phyloP scores from a whole-genome alignment of 2,888 invertebrate species.

The Automeris io region DNA sequence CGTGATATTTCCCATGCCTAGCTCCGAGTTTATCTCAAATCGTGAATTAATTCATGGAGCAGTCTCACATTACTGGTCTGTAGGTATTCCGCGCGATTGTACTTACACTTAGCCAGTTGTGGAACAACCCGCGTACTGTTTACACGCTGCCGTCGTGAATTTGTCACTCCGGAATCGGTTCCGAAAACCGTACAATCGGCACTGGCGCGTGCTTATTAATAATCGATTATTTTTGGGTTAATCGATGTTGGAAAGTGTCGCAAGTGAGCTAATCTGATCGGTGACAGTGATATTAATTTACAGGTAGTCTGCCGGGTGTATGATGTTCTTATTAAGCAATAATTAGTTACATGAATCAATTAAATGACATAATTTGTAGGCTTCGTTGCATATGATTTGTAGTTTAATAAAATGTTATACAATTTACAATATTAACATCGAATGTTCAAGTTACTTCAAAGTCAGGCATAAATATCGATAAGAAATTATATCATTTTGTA shows the following conservation, averaged over 20 bases:
- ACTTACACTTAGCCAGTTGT: constrained; percentile 45
- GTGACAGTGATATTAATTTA: constrained; percentile 29
- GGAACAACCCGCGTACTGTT: constrained; percentile 46
- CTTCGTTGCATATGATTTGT: neutral
- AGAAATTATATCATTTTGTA: neutral
- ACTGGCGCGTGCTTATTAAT: constrained; percentile 17
- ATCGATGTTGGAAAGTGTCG: constrained; percentile 29
- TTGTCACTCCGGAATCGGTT: constrained; percentile 21
- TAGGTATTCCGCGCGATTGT: constrained; percentile 19
- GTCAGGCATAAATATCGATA: neutral
- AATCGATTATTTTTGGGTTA: constrained; percentile 32
- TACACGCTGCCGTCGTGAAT: constrained; percentile 45
- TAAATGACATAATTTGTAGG: constrained; percentile 18
- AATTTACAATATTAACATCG: neutral
- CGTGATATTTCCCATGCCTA: constrained; percentile 30
- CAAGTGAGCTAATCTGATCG: constrained; percentile 22
- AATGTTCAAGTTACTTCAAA: neutral
- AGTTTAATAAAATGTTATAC: neutral
- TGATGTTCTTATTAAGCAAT: constrained; percentile 17
- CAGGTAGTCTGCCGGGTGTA: constrained; percentile 22
- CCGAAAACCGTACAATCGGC: constrained; percentile 21
- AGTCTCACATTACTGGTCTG: constrained; percentile 4
- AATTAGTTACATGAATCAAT: constrained; percentile 9
- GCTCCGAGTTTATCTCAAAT: constrained; percentile 42
- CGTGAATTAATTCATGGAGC: constrained; percentile 48